These are phyloP conservation scores for Leptura quadrifasciata DNA, from an alignment of 2,888 invertebrate genomes.

Conservation along the genomic window DNA sequence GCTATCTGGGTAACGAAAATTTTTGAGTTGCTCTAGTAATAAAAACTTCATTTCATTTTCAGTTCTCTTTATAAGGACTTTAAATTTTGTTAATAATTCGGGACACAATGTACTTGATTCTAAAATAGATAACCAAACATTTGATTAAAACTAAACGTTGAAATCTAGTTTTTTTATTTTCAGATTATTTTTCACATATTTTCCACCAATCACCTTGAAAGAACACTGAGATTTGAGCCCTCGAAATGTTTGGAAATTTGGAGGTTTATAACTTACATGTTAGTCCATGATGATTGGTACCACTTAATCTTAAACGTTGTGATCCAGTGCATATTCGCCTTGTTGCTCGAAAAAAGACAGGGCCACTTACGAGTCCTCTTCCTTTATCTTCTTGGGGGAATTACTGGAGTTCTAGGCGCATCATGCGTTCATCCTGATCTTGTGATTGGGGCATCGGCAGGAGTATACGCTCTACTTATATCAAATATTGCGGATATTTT, in stretches of 20 bases:
- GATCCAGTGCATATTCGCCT: conserved; percentile 79
- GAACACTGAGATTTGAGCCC: conserved; percentile 78
- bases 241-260: conserved; percentile 82
- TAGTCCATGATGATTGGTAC: conserved; percentile 84
- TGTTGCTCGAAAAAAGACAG: conserved; percentile 82
- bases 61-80: too few relatives aligned
- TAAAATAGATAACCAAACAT: too few relatives aligned
- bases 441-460: conserved; percentile 92
- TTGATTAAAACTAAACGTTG: too few relatives aligned
- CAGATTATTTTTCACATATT: conserved; percentile 62
- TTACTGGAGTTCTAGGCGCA: conserved; percentile 85
- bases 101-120: too few relatives aligned
- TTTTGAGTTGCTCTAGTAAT: too few relatives aligned
- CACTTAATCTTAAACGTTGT: conserved; percentile 87
- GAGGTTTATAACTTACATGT: conserved; percentile 87
- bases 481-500: conserved; percentile 91
- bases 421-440: conserved; percentile 85
- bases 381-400: conserved; percentile 85
- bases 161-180: conserved; percentile 37
- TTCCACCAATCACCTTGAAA: conserved; percentile 54
- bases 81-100: too few relatives aligned
- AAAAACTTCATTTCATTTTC: too few relatives aligned
- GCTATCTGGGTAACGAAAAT: too few relatives aligned
- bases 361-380: conserved; percentile 82
- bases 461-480: conserved; percentile 91